Percentiles rank a stretch among this genome's conserved stretches.
phyloP scores from a whole-genome alignment of 2,113 vertebrate species.

The Labrus mixtus region DNA sequence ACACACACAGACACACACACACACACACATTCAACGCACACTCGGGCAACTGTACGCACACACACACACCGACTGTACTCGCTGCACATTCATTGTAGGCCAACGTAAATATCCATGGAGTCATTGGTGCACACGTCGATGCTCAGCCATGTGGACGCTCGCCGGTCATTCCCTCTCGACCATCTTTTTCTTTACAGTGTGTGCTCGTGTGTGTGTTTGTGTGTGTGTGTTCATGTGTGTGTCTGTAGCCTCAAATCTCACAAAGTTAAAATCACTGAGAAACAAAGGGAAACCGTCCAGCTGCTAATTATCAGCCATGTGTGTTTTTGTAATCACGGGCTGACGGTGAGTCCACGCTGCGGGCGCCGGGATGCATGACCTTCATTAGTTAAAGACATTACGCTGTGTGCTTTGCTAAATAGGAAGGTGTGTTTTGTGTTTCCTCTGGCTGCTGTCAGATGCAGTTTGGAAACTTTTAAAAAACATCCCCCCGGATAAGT shows the following conservation, averaged over 20 bases:
- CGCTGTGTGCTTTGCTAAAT: neutral
- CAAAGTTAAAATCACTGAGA: slow-evolving; percentile 11
- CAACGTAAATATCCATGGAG: neutral
- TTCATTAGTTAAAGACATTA: neutral
- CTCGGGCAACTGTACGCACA: neutral
- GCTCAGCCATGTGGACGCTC: slow-evolving; percentile 15
- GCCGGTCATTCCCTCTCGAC: neutral
- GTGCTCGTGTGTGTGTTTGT: neutral
- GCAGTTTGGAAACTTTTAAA: neutral
- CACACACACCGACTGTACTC: neutral
- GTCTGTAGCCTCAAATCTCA: slow-evolving; percentile 19
- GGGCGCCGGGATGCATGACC: neutral
- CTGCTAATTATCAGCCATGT: slow-evolving; percentile 22
- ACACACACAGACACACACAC: slow-evolving; percentile 1
- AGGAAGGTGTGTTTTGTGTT: neutral
- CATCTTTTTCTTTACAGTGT: neutral
- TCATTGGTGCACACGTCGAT: slow-evolving; percentile 3
- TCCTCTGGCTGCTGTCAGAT: neutral
- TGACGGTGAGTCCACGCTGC: neutral
- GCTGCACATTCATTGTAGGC: neutral
- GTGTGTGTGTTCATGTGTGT: slow-evolving; percentile 32
- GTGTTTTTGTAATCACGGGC: slow-evolving; percentile 27
- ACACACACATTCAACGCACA: neutral
- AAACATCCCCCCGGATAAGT: too few relatives aligned
- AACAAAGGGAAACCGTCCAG: slow-evolving; percentile 21